Conservation (phyloP, 2,888 invertebrate species). For the Xestobium rufovillosum region DNA sequence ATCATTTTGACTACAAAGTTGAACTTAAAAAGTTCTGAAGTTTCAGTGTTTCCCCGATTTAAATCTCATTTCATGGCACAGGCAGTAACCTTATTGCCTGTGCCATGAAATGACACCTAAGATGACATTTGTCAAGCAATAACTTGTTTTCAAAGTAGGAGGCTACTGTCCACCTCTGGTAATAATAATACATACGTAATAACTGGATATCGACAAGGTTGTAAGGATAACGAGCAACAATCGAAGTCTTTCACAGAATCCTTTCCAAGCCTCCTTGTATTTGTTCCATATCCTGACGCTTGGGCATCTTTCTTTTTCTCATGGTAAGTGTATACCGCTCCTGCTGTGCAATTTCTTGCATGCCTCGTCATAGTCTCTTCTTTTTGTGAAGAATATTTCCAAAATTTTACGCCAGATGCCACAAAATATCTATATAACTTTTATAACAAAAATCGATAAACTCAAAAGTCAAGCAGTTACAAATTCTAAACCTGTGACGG, state of each 20-base stretch:
- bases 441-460: no score
- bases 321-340: constrained; percentile 96
- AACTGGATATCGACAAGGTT: constrained; percentile 92
- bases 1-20: constrained; percentile 1
- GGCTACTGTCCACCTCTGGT: constrained; percentile 3
- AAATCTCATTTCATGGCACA: neutral
- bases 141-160: neutral
- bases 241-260: constrained; percentile 95
- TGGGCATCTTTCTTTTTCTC: constrained; percentile 95
- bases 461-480: no score
- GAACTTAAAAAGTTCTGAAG: neutral
- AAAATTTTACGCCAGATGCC: no score
- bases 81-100: no score
- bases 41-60: no score
- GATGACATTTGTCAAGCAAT: neutral
- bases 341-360: constrained; percentile 96
- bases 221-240: constrained; percentile 92
- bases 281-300: constrained; percentile 88
- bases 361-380: constrained; percentile 75
- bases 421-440: no score
- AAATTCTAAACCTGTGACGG: no score
- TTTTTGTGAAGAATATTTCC: neutral
- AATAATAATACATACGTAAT: constrained; percentile 56
- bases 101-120: neutral
- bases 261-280: constrained; percentile 80